Base-by-base conservation (phyloP, 37 sponge, comb jelly and placozoan genomes). In the Agelas oroides region DNA sequence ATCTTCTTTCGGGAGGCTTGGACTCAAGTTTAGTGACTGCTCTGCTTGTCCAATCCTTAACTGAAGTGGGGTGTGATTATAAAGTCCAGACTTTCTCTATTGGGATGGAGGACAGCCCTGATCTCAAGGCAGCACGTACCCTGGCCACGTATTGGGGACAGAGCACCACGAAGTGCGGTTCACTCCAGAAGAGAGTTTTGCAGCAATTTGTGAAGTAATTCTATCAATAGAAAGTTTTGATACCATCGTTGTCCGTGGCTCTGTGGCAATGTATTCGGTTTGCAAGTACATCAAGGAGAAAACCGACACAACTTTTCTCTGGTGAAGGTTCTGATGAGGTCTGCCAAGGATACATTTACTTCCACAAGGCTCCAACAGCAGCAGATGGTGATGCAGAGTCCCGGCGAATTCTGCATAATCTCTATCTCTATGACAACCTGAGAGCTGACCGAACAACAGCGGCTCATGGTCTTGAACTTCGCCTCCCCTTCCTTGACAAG, bases 1-100 rank as follows among this genome's bases (percentile, higher is more conserved):
- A 71, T 25, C 64, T 86, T 34, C 82, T 94, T 1, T 82, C 84
- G 33, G 94, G 94, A 6, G 94, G 94, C 5, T 65, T 94, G 46
- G 94, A 94, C 70, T 83, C 85, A 36, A 91, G 91, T 68, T 78
- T 94, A 60, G 84, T 94, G 14, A 75, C 90, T 24, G 90, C 94
- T 63, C 62, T 94, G 5, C 59, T 85, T 27, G 84, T 69, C 1
- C 59, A 83, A 64, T 84, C 58, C 40, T 35, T 79, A 23, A 73
- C 67, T 66, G 68, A 78, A 53, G 64, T 58, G 3, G 86, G 82
- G 1, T 25, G 25, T n/a, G 32, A 63, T 17, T 78, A 25, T 65
- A 83, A 46, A 24, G 34, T 92, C 40, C 72, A 83, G 37, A 90
- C 94, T 21, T 94, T 90, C 85, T 83, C 78, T 25, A 94, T 94